Conservation (phyloP, 2,888 invertebrate species). For the Papilio elwesi region DNA sequence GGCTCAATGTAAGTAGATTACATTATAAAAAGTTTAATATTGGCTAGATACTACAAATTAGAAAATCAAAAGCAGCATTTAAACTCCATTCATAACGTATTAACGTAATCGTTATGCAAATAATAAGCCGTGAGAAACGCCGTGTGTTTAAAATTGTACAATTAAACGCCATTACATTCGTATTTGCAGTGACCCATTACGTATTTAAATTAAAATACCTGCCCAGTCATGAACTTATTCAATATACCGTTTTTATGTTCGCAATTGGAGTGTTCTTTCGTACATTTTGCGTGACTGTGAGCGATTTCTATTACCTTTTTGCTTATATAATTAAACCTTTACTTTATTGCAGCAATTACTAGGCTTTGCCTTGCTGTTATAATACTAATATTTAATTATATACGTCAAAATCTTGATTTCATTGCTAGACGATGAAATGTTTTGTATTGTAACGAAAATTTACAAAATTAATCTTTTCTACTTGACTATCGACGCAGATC, state of each 20-base stretch:
- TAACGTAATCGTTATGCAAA: not conserved
- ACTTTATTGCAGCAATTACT: conserved; percentile 33
- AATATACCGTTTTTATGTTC: conserved; percentile 27
- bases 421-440: not conserved
- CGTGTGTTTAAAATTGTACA: conserved; percentile 28
- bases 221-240: conserved; percentile 24
- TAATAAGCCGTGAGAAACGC: conserved; percentile 32
- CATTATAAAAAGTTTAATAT: no score
- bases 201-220: conserved; percentile 34
- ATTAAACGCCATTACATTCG: conserved; percentile 35
- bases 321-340: conserved; percentile 34
- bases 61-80: not conserved
- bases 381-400: conserved; percentile 32
- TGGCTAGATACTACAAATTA: no score
- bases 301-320: conserved; percentile 33
- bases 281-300: conserved; percentile 35
- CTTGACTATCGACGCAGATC: no score
- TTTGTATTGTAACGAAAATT: not conserved
- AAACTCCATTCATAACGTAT: not conserved
- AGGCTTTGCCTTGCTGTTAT: conserved; percentile 15
- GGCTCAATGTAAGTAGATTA: no score
- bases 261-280: conserved; percentile 2
- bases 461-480: not conserved
- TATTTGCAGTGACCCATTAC: conserved; percentile 34
- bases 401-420: conserved; percentile 20